Conservation (phyloP, 2,888 invertebrate species). For the Seira sanloemensis region DNA sequence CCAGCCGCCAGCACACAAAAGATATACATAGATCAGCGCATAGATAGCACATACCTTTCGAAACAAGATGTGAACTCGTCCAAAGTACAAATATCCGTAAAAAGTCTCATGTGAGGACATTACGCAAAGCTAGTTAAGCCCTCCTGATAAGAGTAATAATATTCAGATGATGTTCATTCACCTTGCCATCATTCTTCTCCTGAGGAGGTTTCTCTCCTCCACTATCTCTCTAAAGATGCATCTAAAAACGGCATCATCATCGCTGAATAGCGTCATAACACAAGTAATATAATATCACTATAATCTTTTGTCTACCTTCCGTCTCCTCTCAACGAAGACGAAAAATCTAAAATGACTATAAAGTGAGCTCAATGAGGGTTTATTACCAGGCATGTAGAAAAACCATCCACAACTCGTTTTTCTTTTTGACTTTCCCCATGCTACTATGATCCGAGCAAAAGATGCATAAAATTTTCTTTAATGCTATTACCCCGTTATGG, state of each 20-base stretch:
- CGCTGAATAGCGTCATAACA: not conserved
- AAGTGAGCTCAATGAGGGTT: conserved; percentile 1
- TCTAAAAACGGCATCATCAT: not conserved
- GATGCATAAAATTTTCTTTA: conserved; percentile 62
- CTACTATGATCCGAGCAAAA: conserved; percentile 45
- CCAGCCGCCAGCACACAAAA: too few species aligned
- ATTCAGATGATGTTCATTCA: conserved; percentile 38
- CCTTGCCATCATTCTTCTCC: conserved; percentile 41
- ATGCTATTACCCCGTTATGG: conserved; percentile 61
- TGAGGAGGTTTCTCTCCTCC: conserved; percentile 30
- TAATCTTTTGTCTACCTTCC: conserved; percentile 1
- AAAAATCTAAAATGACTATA: conserved; percentile 1
- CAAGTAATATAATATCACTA: conserved; percentile 7
- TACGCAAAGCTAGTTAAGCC: conserved; percentile 42
- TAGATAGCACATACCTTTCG: too few species aligned
- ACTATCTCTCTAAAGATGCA: conserved; percentile 7
- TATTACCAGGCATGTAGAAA: not conserved
- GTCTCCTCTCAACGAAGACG: not conserved
- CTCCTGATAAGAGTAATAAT: conserved; percentile 57
- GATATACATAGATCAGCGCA: too few species aligned
- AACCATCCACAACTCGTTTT: not conserved
- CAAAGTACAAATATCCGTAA: too few species aligned
- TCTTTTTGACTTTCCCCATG: conserved; percentile 28
- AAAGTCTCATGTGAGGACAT: conserved; percentile 6
- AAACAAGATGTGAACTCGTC: too few species aligned